phyloP scores from a whole-genome alignment of 64 coral and sea anemone species.

The Astreopora myriophthalma region DNA sequence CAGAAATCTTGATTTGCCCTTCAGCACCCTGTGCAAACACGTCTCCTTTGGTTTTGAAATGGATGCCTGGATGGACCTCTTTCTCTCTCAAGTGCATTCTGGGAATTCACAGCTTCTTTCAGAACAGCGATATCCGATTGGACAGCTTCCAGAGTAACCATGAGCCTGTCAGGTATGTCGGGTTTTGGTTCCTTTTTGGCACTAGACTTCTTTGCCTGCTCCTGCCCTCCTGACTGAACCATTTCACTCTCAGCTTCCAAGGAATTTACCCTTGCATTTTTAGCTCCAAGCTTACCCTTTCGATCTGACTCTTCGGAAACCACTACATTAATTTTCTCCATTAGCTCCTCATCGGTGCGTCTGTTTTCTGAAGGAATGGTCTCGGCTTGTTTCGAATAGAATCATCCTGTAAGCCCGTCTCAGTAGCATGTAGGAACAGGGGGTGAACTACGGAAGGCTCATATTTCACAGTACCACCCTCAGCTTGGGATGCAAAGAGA shows the following conservation, averaged over 20 bases:
- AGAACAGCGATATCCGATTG: constrained; percentile 27
- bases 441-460: constrained; percentile 46
- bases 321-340: constrained; percentile 50
- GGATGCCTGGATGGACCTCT: background rate
- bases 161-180: background rate
- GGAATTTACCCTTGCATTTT: background rate
- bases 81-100: background rate
- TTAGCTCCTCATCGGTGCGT: constrained; percentile 26
- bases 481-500: constrained; percentile 29
- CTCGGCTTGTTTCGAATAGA: constrained; percentile 47
- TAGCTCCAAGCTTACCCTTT: constrained; percentile 6
- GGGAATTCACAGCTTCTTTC: background rate
- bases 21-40: constrained; percentile 9
- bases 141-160: background rate
- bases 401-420: constrained; percentile 67
- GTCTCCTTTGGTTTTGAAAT: constrained; percentile 2
- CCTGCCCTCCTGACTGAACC: background rate
- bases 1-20: constrained; percentile 1
- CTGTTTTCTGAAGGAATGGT: constrained; percentile 38
- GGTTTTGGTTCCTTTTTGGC: background rate
- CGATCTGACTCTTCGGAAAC: constrained; percentile 55
- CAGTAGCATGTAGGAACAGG: constrained; percentile 11
- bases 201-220: background rate
- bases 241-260: background rate
- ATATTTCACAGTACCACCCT: constrained; percentile 24